Conservation (phyloP, 2,113 vertebrate species). For the Microcebus murinus region DNA sequence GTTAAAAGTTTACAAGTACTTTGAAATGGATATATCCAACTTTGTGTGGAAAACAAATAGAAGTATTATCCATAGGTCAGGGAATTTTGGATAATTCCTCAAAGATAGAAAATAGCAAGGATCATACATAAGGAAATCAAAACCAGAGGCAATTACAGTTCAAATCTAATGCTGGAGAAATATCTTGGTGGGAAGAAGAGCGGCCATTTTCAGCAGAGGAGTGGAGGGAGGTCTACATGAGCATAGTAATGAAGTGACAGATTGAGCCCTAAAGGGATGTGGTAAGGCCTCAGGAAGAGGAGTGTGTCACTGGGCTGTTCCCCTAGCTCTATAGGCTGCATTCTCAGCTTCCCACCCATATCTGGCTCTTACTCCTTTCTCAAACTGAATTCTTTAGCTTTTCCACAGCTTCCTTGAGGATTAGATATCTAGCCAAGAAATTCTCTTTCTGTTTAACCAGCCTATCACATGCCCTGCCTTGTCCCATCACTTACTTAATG, state of each 20-base stretch:
- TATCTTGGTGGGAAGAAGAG: background rate
- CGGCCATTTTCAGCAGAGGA: background rate
- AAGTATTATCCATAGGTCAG: background rate
- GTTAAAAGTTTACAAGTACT: background rate
- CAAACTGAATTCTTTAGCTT: background rate
- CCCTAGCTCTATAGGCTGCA: no score
- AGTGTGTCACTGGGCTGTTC: accelerated
- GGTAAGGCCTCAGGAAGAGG: background rate
- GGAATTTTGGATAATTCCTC: background rate
- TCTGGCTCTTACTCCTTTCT: background rate
- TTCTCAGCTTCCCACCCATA: background rate
- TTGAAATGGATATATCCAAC: background rate
- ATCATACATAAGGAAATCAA: background rate
- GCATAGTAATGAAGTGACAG: background rate
- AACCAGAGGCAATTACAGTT: background rate
- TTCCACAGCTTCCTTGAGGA: background rate
- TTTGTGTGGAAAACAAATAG: background rate
- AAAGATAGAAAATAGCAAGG: background rate
- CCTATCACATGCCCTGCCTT: background rate
- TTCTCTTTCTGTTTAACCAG: background rate
- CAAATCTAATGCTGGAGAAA: background rate
- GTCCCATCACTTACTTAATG: background rate
- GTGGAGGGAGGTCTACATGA: accelerated
- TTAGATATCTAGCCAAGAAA: background rate
- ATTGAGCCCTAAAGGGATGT: background rate